A percentile compares a stretch with the other conserved stretches of the same genome.
These are phyloP conservation scores for Mythimna ferrago DNA, from an alignment of 2,888 invertebrate species.

Conservation along the genomic window DNA sequence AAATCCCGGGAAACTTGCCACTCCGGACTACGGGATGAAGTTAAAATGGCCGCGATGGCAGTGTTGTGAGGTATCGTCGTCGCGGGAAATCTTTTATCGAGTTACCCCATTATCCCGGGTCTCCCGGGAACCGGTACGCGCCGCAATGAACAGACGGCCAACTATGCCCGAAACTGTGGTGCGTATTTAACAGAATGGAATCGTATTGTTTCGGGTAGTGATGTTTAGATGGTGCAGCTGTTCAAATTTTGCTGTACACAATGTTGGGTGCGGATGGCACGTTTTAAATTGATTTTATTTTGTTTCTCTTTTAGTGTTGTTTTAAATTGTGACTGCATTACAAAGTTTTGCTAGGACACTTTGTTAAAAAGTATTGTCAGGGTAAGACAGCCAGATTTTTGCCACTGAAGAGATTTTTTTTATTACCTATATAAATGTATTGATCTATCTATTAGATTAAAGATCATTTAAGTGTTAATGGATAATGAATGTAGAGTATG, in stretches of 20 bases:
- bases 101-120: constrained; percentile 81
- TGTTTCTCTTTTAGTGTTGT: neutral
- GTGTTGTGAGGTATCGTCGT: constrained; percentile 75
- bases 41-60: constrained; percentile 69
- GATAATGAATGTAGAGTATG: too few relatives aligned
- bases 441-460: too few relatives aligned
- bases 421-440: too few relatives aligned
- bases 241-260: neutral
- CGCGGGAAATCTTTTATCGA: constrained; percentile 89
- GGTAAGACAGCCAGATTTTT: too few relatives aligned
- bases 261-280: constrained; percentile 1
- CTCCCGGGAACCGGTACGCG: constrained; percentile 59
- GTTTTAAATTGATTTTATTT: constrained; percentile 5
- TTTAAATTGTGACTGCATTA: neutral
- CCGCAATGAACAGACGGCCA: constrained; percentile 59
- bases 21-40: constrained; percentile 66
- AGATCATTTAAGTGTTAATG: too few relatives aligned
- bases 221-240: constrained; percentile 14
- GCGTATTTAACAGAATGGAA: constrained; percentile 54
- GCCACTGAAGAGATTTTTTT: too few relatives aligned
- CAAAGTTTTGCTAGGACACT: neutral
- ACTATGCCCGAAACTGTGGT: constrained; percentile 59
- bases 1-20: constrained; percentile 66
- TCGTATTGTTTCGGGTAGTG: constrained; percentile 35
- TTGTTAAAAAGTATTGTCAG: neutral